These are phyloP conservation scores for Enteromius unitaeniatus DNA, from an alignment of 2,797 vertebrate genomes.

Conservation along the genomic window DNA sequence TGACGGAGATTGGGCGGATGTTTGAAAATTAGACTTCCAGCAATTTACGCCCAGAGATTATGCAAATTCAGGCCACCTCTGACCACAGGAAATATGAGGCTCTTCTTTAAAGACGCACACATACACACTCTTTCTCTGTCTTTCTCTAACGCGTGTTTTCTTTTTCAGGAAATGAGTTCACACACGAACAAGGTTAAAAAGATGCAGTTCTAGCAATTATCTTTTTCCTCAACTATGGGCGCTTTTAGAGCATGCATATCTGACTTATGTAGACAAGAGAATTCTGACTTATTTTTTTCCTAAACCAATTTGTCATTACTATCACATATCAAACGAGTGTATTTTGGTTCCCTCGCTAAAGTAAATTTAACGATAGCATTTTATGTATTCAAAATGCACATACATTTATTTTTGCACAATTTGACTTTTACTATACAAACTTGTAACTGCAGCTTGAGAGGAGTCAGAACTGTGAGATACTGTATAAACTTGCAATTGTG, in stretches of 20 bases:
- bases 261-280: not conserved
- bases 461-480: not conserved
- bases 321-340: not conserved
- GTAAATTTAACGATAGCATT: not conserved
- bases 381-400: not conserved
- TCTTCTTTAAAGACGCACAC: slow-evolving; percentile 69
- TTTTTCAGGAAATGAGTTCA: not conserved
- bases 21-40: slow-evolving; percentile 82
- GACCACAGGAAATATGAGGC: slow-evolving; percentile 63
- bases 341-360: not conserved
- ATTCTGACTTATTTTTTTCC: not conserved
- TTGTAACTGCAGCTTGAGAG: not conserved
- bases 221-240: not conserved
- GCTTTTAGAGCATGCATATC: not conserved
- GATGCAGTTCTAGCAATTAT: slow-evolving; percentile 24
- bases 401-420: not conserved
- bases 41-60: slow-evolving; percentile 78
- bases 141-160: slow-evolving; percentile 12
- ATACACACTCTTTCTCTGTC: slow-evolving; percentile 19
- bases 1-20: slow-evolving; percentile 68
- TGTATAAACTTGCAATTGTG: not conserved
- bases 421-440: not conserved
- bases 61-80: slow-evolving; percentile 39
- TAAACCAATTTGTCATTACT: not conserved
- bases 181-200: slow-evolving; percentile 12